Conservation (phyloP, 2,888 invertebrate species). For the Sminthurinus aureus region DNA sequence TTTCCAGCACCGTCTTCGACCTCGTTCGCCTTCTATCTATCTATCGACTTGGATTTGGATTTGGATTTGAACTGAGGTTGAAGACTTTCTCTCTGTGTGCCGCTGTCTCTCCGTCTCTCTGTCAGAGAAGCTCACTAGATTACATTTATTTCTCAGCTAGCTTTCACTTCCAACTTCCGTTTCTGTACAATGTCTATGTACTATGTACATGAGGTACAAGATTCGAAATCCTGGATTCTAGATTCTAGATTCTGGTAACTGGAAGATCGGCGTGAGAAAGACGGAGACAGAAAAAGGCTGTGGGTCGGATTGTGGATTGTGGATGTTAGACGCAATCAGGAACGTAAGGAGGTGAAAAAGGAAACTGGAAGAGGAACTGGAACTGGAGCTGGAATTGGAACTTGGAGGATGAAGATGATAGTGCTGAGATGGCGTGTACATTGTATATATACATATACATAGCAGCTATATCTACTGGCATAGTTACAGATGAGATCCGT, state of each 20-base stretch:
- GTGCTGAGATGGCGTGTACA: background rate
- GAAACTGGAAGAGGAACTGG: background rate
- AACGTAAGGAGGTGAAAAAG: background rate
- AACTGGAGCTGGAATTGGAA: background rate
- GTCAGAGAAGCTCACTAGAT: slow-evolving; percentile 3
- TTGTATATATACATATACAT: background rate
- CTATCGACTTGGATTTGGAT: background rate
- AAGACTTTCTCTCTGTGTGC: no score
- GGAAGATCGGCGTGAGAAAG: background rate
- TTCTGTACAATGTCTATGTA: slow-evolving; percentile 3
- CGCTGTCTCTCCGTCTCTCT: no score
- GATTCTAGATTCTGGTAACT: background rate
- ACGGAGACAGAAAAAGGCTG: slow-evolving; percentile 3
- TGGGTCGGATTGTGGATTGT: no score
- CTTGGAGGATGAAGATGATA: background rate
- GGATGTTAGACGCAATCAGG: slow-evolving; percentile 30
- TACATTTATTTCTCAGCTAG: slow-evolving; percentile 27
- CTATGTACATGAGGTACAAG: background rate
- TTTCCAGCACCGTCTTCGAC: slow-evolving; percentile 24
- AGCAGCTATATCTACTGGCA: background rate
- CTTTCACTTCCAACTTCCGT: slow-evolving; percentile 17
- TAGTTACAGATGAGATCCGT: no score
- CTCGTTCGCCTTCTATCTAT: background rate
- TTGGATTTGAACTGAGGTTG: background rate
- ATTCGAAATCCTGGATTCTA: background rate